Conservation (phyloP, 2,888 invertebrate species). For the Bombylius major region DNA sequence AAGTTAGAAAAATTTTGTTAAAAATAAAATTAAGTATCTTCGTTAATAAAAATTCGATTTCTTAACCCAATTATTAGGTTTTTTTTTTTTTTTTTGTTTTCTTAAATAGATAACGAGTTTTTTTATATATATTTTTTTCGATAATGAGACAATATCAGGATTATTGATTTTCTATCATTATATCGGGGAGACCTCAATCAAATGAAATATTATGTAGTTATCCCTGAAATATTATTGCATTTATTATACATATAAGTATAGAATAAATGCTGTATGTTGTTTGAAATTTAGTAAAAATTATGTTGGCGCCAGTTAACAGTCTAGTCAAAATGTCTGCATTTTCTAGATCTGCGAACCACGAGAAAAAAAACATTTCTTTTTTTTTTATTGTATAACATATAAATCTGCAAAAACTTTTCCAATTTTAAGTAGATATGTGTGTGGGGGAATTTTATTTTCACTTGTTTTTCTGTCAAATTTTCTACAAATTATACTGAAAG, state of each 20-base stretch:
- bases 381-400: background rate
- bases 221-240: background rate
- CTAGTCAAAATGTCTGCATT: background rate
- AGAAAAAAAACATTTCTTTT: background rate
- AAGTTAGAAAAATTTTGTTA: no score
- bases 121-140: no score
- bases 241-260: no score
- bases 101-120: background rate
- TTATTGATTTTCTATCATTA: background rate
- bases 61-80: no score
- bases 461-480: no score
- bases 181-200: background rate
- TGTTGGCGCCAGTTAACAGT: background rate
- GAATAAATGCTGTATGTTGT: no score
- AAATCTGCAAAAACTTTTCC: background rate
- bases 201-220: background rate
- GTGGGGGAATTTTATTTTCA: no score
- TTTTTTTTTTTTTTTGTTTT: background rate
- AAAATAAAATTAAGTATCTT: no score
- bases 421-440: no score
- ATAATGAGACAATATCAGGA: background rate
- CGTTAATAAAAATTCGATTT: no score
- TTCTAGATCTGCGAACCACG: background rate
- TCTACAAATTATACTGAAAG: no score
- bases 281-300: no score